A percentile compares a stretch with the other conserved stretches of the same genome.
Evolutionary conservation across 1,140 invertebrate species (phyloP).

Genomic region (Sycophaga agraensis): DNA sequence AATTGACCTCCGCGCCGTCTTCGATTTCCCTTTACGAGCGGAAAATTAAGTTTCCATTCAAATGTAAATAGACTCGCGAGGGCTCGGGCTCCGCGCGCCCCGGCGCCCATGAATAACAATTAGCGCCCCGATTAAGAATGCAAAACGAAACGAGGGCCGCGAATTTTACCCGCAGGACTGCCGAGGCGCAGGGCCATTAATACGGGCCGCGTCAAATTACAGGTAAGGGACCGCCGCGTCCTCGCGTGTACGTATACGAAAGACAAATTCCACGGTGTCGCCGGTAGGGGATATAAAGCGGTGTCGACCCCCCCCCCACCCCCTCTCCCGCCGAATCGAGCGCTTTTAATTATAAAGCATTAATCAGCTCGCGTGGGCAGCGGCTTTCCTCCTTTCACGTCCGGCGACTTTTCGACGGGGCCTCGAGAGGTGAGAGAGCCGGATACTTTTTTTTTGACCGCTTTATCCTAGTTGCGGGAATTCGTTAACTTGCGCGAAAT

Average conservation of each 20-base stretch:
- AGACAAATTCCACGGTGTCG: not conserved
- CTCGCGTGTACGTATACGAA: not conserved
- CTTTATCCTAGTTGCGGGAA: no score
- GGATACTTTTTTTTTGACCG: no score
- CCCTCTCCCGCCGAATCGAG: no score
- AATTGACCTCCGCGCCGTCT: no score
- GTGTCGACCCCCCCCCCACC: no score
- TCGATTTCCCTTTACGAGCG: no score
- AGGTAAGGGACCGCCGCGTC: not conserved
- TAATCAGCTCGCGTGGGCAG: not conserved
- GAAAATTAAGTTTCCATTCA: no score
- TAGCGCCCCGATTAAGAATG: not conserved
- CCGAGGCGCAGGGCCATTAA: not conserved
- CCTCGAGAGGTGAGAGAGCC: no score
- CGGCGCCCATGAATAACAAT: constrained; percentile 6
- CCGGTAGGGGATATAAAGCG: no score
- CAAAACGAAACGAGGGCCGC: constrained; percentile 1
- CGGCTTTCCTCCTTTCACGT: not conserved
- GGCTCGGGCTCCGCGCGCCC: no score
- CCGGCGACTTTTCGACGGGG: constrained; percentile 2
- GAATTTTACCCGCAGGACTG: not conserved
- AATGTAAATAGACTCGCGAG: no score
- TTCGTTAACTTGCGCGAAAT: no score
- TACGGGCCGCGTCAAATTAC: not conserved
- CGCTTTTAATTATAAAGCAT: constrained; percentile 3